Evolutionary conservation across 2,888 invertebrate genomes (phyloP).

Genomic region (Piscicola geometra): DNA sequence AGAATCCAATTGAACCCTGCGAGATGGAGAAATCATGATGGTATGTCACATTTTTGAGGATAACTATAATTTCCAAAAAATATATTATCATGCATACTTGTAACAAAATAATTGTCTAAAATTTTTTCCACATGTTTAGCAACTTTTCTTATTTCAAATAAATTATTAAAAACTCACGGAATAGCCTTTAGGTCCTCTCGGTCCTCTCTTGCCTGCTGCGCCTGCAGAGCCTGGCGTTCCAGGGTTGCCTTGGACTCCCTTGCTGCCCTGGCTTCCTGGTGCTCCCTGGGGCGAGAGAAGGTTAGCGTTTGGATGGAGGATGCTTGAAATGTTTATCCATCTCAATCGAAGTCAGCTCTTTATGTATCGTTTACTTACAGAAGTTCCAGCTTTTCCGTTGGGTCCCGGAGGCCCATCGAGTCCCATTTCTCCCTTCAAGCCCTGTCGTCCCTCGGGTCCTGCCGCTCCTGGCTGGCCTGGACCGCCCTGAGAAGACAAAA

Average conservation of each 20-base stretch:
- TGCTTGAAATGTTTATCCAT: neutral
- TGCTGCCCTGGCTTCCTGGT: conserved; percentile 14
- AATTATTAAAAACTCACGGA: conserved; percentile 18
- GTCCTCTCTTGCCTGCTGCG: conserved; percentile 37
- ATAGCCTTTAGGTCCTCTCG: conserved; percentile 37
- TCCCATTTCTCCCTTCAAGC: conserved; percentile 38
- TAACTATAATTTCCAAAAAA: neutral
- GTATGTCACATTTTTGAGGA: neutral
- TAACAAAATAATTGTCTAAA: neutral
- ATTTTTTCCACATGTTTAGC: neutral
- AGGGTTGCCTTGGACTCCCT: conserved; percentile 24
- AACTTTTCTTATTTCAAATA: neutral
- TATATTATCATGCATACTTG: neutral
- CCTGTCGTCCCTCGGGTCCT: conserved; percentile 36
- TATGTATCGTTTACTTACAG: conserved; percentile 42
- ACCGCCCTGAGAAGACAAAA: conserved; percentile 42
- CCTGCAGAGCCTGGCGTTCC: conserved; percentile 39
- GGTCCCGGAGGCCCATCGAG: conserved; percentile 61
- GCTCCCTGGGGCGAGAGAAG: neutral
- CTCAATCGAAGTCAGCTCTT: neutral
- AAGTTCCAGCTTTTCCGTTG: conserved; percentile 72
- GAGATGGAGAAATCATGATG: neutral
- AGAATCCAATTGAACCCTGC: conserved; percentile 67
- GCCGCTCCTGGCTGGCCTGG: conserved; percentile 36
- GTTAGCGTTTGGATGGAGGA: neutral